phyloP scores from a whole-genome alignment of 2,113 vertebrate species.

The Pelusios castaneus region DNA sequence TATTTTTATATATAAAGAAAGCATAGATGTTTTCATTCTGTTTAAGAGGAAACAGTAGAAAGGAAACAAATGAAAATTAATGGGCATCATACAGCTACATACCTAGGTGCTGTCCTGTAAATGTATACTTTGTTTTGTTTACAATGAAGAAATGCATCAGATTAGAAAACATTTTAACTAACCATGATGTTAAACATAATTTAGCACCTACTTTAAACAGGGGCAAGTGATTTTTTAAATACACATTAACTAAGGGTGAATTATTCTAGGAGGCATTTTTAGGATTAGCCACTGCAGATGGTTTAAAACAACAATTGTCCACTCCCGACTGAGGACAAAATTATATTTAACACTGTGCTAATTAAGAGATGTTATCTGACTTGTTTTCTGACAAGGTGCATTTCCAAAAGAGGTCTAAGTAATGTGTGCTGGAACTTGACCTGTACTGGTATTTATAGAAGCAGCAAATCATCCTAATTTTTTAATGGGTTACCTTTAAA shows the following conservation, averaged over 20 bases:
- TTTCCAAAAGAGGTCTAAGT: background rate
- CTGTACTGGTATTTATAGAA: background rate
- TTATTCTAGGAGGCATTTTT: background rate
- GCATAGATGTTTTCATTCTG: background rate
- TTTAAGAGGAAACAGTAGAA: background rate
- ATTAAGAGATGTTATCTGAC: background rate
- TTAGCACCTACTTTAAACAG: background rate
- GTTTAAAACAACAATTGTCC: conserved; percentile 14
- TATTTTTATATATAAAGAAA: background rate
- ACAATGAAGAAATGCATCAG: background rate
- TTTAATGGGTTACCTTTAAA: background rate
- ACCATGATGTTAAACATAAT: background rate
- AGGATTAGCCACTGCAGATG: background rate
- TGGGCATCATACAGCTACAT: background rate
- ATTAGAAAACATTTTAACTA: background rate
- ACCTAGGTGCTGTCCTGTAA: background rate
- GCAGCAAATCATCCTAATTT: conserved; percentile 28
- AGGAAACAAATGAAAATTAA: background rate
- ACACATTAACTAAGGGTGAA: background rate
- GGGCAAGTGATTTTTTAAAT: background rate
- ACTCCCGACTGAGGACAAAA: background rate
- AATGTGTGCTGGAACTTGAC: background rate
- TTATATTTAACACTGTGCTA: background rate
- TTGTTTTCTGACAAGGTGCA: background rate
- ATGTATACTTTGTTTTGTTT: background rate